Evolutionary conservation across 2,113 vertebrate species (phyloP), one percentile per base, ranked within the genome.

Genomic region (Pogona vitticeps): DNA sequence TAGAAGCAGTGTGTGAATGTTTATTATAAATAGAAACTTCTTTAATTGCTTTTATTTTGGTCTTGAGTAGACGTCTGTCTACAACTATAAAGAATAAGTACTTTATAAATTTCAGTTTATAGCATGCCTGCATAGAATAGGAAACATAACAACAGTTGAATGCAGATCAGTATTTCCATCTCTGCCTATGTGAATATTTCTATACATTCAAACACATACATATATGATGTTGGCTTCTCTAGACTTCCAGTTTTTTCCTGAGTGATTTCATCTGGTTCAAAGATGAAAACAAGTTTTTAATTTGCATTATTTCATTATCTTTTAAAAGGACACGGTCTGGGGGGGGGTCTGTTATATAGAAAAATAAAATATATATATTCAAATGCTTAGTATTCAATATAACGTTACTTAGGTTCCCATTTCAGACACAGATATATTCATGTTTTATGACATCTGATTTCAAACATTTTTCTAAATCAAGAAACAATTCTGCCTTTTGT

Each of bases 401-500:
- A 91, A 82, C 26, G 63, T 88, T 83, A 36, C 56, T 75, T 21
- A 86, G 40, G 31, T 76, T 90, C 71, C 78, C 61, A 42, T 84
- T 77, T 63, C 21, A 21, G 40, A 17, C 59, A 52, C 2, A 80
- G 72, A 26, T 58, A 68, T 88, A 81, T 46, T 87, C 59, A 88
- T 86, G 86, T 70, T 83, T 36, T 88, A 2, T 58, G 17, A 17
- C 88, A 18, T 89, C 82, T 52, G 20, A 40, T 15, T 1, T 8
- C 76, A 92, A 91, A 73, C 58, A 52, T 61, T 83, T 87, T 73
- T 92, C 46, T 28, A 71, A 78, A 89, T 36, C 80, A 72, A 70
- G 91, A 90, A 82, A 82, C 85, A 92, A n/a, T 26, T n/a, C 71
- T 56, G n/a, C 40, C 20, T 91, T 86, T 81, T 79, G 68, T 76